Evolutionary conservation across 2,888 invertebrate genomes (phyloP).

Genomic region (Morpho achilles): DNA sequence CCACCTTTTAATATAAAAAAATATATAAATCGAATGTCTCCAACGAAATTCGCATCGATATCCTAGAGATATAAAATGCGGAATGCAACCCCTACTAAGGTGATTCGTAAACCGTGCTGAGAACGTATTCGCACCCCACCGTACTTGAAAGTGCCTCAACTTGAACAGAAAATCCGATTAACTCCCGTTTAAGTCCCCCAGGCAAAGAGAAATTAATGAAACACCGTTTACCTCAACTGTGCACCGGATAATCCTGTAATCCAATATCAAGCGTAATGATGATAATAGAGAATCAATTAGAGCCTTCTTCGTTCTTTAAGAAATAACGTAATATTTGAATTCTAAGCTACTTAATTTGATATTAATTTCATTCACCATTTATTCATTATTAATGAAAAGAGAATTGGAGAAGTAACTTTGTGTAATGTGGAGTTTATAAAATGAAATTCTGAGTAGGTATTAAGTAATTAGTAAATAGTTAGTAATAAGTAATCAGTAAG

Average conservation of each 20-base stretch:
- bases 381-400: no score
- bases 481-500: no score
- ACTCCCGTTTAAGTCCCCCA: slow-evolving; percentile 39
- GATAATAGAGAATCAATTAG: slow-evolving; percentile 34
- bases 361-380: no score
- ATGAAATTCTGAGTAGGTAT: neutral
- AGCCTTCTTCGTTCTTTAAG: slow-evolving; percentile 17
- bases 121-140: slow-evolving; percentile 24
- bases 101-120: slow-evolving; percentile 15
- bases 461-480: neutral
- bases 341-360: no score
- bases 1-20: no score
- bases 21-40: no score
- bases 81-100: slow-evolving; percentile 5
- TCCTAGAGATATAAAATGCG: neutral
- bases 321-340: slow-evolving; percentile 8
- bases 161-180: slow-evolving; percentile 41
- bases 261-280: slow-evolving; percentile 34
- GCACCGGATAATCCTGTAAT: slow-evolving; percentile 32
- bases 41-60: no score
- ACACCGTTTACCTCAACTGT: slow-evolving; percentile 39
- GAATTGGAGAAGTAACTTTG: no score
- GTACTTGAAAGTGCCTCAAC: slow-evolving; percentile 32
- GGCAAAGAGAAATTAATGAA: slow-evolving; percentile 43
- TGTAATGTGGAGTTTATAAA: neutral